These are phyloP conservation scores for Planococcus citri DNA, from an alignment of 1,140 invertebrate species.

Conservation along the genomic window DNA sequence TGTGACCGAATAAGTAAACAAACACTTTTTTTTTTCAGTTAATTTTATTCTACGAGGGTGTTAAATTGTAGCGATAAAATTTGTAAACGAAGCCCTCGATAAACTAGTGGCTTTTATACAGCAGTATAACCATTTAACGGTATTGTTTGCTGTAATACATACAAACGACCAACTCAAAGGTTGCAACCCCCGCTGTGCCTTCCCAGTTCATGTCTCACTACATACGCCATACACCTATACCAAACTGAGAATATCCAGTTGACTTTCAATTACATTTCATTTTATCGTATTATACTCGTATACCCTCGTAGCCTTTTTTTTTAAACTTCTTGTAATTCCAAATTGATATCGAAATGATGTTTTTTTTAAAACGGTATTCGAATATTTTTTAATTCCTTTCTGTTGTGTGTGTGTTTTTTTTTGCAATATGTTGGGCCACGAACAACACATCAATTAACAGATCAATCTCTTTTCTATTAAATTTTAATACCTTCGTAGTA, in stretches of 20 bases:
- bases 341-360: not conserved
- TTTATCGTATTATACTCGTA: no score
- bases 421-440: not conserved
- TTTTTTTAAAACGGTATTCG: not conserved
- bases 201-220: not conserved
- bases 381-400: not conserved
- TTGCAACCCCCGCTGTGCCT: not conserved
- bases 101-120: not conserved
- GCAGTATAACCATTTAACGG: not conserved
- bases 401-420: not conserved
- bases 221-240: no score
- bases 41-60: not conserved
- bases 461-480: slow-evolving; percentile 14
- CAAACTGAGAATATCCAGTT: not conserved
- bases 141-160: not conserved
- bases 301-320: not conserved
- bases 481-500: not conserved
- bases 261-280: not conserved
- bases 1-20: no score
- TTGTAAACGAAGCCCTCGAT: not conserved
- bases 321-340: not conserved
- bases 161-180: not conserved
- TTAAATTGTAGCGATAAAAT: not conserved
- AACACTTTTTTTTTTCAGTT: no score
- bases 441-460: not conserved